Evolutionary conservation across 2,113 vertebrate species (phyloP), one percentile per base, ranked within the genome.

Genomic region (Puffinus mauretanicus): DNA sequence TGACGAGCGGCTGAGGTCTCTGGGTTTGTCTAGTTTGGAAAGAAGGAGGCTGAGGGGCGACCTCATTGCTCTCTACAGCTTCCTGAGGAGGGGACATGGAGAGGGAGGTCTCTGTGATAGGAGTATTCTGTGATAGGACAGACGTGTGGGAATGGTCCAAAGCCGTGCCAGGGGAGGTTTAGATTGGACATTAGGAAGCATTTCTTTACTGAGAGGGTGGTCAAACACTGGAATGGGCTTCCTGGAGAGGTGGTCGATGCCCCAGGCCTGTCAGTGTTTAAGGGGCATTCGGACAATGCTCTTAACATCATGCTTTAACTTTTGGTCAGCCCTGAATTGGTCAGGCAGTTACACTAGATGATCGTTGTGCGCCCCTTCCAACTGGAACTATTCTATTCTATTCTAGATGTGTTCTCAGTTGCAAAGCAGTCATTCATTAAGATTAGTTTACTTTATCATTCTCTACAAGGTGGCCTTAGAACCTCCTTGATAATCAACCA

Each of bases 181-280:
- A 67, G 11, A 30, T 12, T 49, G 27, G 46, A 79, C 8, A 24
- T 18, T 4, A 34, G 10, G 30, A 79, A 49, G 9, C 55, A 71
- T 18, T 83, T 83, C 27, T 58, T 75, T 32, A 49, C 27, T 0
- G 1, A 66, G 55, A 58, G 3, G 52, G 27, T 44, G 15, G 21
- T 46, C 44, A 84, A 81, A 69, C 44, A 10, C 22, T 16, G 16
- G 18, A 72, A 51, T 2, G 5, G 14, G 16, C 51, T 86, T 93
- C 47, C 27, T 30, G 2, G 18, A 26, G 30, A 49, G 4, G 8
- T 16, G 9, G 11, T 71, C 2, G 5, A 75, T 44, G 52, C 5
- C 3, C 8, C 0, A 1, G 38, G 34, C 8, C 8, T 22, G 22
- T 14, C 49, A 34, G 18, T 10, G 3, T n/a, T 73, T n/a, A 47